Evolutionary conservation across 2,113 vertebrate species (phyloP).

Genomic region (Vireo altiloquus): DNA sequence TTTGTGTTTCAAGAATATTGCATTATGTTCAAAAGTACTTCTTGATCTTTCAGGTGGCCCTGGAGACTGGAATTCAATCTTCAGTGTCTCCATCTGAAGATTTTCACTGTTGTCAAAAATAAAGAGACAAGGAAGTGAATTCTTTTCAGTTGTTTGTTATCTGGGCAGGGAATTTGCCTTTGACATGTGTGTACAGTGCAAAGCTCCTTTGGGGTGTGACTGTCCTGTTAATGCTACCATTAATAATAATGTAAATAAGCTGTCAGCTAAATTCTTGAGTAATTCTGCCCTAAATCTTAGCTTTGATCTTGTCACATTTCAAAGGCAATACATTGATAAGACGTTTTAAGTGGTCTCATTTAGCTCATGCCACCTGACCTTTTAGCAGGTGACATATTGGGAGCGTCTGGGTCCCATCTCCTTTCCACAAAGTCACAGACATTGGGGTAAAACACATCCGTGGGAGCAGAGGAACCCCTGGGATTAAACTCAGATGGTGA

Average conservation of each 20-base stretch:
- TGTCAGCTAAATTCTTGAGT: background rate
- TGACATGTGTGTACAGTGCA: background rate
- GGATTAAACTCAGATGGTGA: background rate
- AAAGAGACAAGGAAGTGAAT: background rate
- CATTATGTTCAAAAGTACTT: background rate
- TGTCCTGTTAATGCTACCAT: background rate
- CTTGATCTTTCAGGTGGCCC: background rate
- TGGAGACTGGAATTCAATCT: background rate
- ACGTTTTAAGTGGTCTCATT: background rate
- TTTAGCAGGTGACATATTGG: background rate
- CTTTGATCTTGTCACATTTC: background rate
- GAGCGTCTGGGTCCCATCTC: background rate
- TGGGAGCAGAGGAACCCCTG: background rate
- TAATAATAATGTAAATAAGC: background rate
- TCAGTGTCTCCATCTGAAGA: background rate
- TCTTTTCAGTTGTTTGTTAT: background rate
- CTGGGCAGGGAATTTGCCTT: background rate
- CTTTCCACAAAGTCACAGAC: background rate
- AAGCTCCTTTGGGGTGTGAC: background rate
- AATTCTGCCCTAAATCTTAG: background rate
- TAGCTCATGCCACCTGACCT: background rate
- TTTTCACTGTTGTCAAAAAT: background rate
- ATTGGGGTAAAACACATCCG: rapidly evolving
- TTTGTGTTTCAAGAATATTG: background rate
- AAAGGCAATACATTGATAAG: background rate